These are phyloP conservation scores for Illadopsis cleaveri DNA, from an alignment of 2,113 vertebrate species.

Conservation along the genomic window DNA sequence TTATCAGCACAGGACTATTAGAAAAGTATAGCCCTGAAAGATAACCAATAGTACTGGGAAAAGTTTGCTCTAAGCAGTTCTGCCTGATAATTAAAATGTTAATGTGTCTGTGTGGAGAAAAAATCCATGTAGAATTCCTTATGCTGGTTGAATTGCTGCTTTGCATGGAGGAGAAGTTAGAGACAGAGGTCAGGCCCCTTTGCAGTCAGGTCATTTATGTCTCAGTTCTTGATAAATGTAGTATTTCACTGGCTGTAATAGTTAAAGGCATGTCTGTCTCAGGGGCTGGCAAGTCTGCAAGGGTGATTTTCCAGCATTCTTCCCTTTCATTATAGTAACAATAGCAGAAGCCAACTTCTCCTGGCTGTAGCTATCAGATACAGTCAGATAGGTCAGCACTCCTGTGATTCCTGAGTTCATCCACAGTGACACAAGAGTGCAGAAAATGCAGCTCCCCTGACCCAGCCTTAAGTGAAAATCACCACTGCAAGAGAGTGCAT, in stretches of 20 bases:
- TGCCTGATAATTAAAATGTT: neutral
- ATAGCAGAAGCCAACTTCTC: slow-evolving; percentile 14
- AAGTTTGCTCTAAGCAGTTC: neutral
- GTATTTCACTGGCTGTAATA: neutral
- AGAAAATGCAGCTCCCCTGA: neutral
- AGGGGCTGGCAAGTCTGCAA: neutral
- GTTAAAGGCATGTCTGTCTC: slow-evolving; percentile 10
- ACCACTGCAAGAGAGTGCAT: neutral
- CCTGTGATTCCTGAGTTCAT: neutral
- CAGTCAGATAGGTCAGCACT: slow-evolving; percentile 16
- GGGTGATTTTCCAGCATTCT: slow-evolving; percentile 48
- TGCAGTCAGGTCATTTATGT: slow-evolving; percentile 2
- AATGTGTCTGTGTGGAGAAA: neutral
- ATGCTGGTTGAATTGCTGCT: neutral
- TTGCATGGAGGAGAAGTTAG: neutral
- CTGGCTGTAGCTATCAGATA: slow-evolving; percentile 40
- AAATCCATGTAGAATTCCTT: neutral
- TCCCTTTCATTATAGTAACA: slow-evolving; percentile 23
- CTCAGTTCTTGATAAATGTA: slow-evolving; percentile 7
- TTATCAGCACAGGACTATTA: neutral
- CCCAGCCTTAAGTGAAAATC: neutral
- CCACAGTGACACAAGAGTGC: neutral
- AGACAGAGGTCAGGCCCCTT: neutral
- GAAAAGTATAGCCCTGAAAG: neutral
- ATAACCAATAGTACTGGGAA: neutral